Conservation (phyloP, 2,113 vertebrate genomes). For the Ctenodactylus gundi region DNA sequence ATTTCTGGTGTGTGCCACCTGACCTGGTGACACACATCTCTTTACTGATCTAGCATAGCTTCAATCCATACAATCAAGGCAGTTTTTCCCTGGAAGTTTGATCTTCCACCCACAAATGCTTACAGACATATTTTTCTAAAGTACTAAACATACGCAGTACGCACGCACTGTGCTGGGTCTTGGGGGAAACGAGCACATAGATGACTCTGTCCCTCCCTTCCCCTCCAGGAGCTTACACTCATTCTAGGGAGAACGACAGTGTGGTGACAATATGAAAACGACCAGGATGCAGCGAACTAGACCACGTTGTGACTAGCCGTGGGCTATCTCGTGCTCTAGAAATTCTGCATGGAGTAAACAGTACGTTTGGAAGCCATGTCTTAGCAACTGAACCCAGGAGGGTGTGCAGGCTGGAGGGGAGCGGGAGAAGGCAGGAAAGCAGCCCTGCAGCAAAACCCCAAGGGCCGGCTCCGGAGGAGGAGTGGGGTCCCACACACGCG, state of each 20-base stretch:
- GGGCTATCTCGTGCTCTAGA: neutral
- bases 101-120: constrained; percentile 30
- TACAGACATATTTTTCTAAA: neutral
- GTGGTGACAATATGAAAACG: neutral
- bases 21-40: too few species aligned
- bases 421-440: neutral
- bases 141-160: neutral
- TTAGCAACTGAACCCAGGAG: constrained; percentile 7
- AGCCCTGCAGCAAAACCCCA: neutral
- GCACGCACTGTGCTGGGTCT: neutral
- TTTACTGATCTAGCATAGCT: neutral
- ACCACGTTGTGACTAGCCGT: neutral
- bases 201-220: neutral
- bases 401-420: neutral
- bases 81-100: constrained; percentile 28
- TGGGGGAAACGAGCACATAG: neutral
- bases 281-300: neutral
- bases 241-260: neutral
- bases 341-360: constrained; percentile 30
- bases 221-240: neutral
- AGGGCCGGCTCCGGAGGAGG: neutral
- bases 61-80: neutral
- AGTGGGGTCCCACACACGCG: neutral
- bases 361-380: neutral
- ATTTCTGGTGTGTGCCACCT: too few species aligned